Base-by-base conservation (phyloP, 2,888 invertebrate genomes). In the Heliothis peltigera region DNA sequence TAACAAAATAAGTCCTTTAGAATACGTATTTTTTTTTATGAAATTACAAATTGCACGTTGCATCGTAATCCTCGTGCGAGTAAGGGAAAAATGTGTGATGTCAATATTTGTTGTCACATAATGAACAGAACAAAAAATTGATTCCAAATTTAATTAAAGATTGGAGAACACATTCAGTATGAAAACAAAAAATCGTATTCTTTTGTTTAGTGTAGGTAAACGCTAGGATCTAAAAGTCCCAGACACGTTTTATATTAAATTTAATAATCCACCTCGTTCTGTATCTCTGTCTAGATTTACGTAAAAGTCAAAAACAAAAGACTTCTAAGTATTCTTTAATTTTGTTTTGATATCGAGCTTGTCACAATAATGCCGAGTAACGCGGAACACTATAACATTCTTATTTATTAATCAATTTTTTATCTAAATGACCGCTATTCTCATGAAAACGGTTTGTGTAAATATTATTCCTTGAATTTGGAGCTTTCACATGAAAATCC, bases 181-280 rank as follows among this genome's bases (percentile, higher is more conserved):
- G 39, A 22, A n/a, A 48, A 46, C 7, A 12, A 10, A 52, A 55
- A 64, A 47, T 64, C 4, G 71, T 42, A 55, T 44, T 69, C 32
- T 58, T 70, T 70, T 70, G 65, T 71, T 53, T 64, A 43, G 4
- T 12, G 52, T n/a, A n/a, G n/a, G n/a, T 53, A 17, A 64, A 53
- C 21, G 57, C 19, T 39, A 22, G 12, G 19, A 44, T 71, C 54
- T 54, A 64, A 49, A 52, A 44, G 25, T 55, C 49, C 21, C 49
- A 71, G 65, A 71, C 53, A 49, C 22, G 44, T 71, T 64, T 42
- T 48, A 44, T 46, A 53, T 54, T 52, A 21, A 46, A 64, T 71
- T 64, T 69, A 57, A 71, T 64, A 39, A 64, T 53, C 12, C 39
- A 44, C 58, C 42, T 58, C n/a, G 25, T 44, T 19, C 47, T 54